Conservation (phyloP, 2,797 vertebrate genomes). For the Rallus crepitans region DNA sequence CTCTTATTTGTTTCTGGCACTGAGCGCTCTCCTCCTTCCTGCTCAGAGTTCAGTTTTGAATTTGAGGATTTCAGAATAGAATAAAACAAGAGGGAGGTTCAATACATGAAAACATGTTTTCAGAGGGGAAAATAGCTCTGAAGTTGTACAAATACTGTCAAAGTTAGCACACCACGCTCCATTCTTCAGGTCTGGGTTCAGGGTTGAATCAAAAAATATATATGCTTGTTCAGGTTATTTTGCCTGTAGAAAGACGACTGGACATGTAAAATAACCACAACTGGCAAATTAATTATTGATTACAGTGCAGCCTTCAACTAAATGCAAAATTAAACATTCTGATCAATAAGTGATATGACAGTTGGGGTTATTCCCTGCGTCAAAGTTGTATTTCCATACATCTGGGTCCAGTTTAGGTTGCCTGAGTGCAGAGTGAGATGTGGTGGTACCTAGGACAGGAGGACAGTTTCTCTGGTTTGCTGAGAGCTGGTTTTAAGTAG, state of each 20-base stretch:
- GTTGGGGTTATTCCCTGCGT: not conserved
- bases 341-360: constrained; percentile 48
- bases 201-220: not conserved
- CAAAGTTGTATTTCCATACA: not conserved
- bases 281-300: constrained; percentile 41
- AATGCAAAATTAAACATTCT: constrained; percentile 64
- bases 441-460: not conserved
- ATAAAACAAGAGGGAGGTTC: not conserved
- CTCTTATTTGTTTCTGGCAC: not conserved
- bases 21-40: fast-evolving
- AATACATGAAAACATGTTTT: not conserved
- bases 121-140: not conserved
- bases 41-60: not conserved
- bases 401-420: not conserved
- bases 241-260: constrained; percentile 4
- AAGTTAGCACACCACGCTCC: fast-evolving
- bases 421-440: not conserved
- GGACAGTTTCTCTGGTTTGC: not conserved
- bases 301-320: not conserved
- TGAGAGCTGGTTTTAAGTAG: not conserved
- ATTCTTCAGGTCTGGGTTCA: not conserved
- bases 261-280: constrained; percentile 48
- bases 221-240: not conserved
- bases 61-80: not conserved
- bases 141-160: not conserved